These are phyloP conservation scores for Spea hammondii DNA, from an alignment of 2,797 vertebrate species.

Conservation along the genomic window DNA sequence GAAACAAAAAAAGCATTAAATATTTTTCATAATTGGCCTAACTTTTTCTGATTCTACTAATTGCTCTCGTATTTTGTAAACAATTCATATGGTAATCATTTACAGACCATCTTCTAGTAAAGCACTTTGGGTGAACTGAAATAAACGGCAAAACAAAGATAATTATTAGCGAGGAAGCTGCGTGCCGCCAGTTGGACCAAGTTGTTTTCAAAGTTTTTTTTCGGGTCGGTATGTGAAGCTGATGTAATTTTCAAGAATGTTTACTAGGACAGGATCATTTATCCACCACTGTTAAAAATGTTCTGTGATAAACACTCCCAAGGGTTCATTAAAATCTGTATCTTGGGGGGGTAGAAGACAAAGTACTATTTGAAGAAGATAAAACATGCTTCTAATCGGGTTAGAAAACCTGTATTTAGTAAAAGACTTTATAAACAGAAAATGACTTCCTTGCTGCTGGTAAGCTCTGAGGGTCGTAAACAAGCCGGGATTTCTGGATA, in stretches of 20 bases:
- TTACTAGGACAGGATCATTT: slow-evolving; percentile 48
- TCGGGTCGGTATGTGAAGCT: slow-evolving; percentile 46
- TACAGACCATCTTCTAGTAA: slow-evolving; percentile 51
- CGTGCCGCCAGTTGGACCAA: slow-evolving; percentile 31
- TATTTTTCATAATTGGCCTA: slow-evolving; percentile 39
- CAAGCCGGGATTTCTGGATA: no score
- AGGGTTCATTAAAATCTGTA: slow-evolving; percentile 41
- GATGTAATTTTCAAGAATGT: slow-evolving; percentile 46
- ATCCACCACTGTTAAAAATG: slow-evolving; percentile 22
- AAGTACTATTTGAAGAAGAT: slow-evolving; percentile 21
- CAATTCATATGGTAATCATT: slow-evolving; percentile 51
- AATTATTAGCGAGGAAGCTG: slow-evolving; percentile 52
- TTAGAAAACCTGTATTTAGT: slow-evolving; percentile 15
- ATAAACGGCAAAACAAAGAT: slow-evolving; percentile 51
- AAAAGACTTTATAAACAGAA: no score
- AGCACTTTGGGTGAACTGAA: slow-evolving; percentile 48
- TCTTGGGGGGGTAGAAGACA: slow-evolving; percentile 10
- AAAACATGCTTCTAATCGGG: slow-evolving; percentile 13
- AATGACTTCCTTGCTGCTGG: no score
- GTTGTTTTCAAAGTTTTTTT: slow-evolving; percentile 37
- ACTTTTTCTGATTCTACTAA: slow-evolving; percentile 43
- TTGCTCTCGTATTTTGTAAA: slow-evolving; percentile 44
- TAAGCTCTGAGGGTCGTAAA: no score
- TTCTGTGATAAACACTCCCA: slow-evolving; percentile 42
- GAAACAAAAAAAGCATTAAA: neutral